These are phyloP conservation scores for Enteromius thamalakanensis DNA, from an alignment of 2,797 vertebrate genomes.

Conservation along the genomic window DNA sequence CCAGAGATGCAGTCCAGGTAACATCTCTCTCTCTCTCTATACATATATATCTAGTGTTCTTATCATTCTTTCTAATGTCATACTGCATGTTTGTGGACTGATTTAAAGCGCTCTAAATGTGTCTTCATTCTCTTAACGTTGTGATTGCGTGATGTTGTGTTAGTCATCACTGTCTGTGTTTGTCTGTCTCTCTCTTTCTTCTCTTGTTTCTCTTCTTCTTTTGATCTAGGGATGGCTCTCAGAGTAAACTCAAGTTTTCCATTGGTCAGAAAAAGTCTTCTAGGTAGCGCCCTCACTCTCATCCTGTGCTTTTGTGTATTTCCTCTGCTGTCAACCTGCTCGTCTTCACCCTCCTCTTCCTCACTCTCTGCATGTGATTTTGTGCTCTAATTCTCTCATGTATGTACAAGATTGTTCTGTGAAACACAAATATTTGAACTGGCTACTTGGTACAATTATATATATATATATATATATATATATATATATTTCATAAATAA, in stretches of 20 bases:
- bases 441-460: background rate
- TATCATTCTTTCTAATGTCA: background rate
- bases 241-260: constrained; percentile 98
- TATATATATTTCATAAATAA: background rate
- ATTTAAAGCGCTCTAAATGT: background rate
- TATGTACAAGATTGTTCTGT: constrained; percentile 11
- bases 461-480: background rate
- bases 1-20: constrained; percentile 99
- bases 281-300: constrained; percentile 85
- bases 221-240: constrained; percentile 90
- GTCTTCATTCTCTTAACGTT: constrained; percentile 34
- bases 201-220: constrained; percentile 65
- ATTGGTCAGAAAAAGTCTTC: constrained; percentile 97
- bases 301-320: constrained; percentile 44
- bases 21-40: constrained; percentile 21
- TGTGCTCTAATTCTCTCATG: constrained; percentile 54
- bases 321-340: constrained; percentile 55
- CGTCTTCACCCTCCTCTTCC: constrained; percentile 43
- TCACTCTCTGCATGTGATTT: constrained; percentile 65
- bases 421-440: background rate
- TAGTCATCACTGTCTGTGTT: constrained; percentile 40
- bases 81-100: constrained; percentile 33
- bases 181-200: constrained; percentile 45
- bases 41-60: background rate
- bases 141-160: constrained; percentile 10